Evolutionary conservation across 2,113 vertebrate genomes (phyloP), one percentile per base, ranked within the genome.

Genomic region (Limnothrissa miodon): DNA sequence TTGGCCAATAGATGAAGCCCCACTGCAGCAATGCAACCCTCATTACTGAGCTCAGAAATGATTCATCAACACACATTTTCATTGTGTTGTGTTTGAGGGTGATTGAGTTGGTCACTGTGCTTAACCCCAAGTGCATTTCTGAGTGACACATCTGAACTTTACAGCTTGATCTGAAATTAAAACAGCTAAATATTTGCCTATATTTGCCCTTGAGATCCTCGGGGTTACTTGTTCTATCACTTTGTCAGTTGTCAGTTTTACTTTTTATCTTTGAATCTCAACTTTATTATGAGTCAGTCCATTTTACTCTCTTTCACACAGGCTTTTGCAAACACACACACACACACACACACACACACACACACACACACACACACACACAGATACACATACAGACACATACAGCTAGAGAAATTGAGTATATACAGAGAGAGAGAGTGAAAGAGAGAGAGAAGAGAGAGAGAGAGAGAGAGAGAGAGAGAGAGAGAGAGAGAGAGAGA

Each of bases 281-380:
- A 51, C 48, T 51, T 51, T 51, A 51, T 4, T 13, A 1, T 23
- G 5, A 23, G 19, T 56, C 21, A 23, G 51, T 23, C 21, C 15
- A 15, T 48, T 21, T 56, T 21, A 56, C 19, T 56, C 59, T 29
- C 59, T 29, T 9, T 29, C 59, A 1, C 59, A 17, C 25, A 11
- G n/a, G 8, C 59, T 25, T n/a, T 25, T 6, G 7, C 23, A 1
- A 15, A 56, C 53, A 5, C 53, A 56, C 53, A 56, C 53, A 5
- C 53, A 56, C 53, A 56, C 53, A 56, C 53, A 56, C 53, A 56
- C 53, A 56, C 53, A 56, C 53, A 59, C 56, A n/a, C 56, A 33
- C 59, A 66, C 59, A 66, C 59, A 29, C n/a, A 66, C 59, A 66
- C n/a, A 66, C n/a, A 53, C 48, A 53, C 48, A 53, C 48, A 53